These are phyloP conservation scores for Choloepus didactylus DNA, from an alignment of 2,797 vertebrate genomes.

Conservation along the genomic window DNA sequence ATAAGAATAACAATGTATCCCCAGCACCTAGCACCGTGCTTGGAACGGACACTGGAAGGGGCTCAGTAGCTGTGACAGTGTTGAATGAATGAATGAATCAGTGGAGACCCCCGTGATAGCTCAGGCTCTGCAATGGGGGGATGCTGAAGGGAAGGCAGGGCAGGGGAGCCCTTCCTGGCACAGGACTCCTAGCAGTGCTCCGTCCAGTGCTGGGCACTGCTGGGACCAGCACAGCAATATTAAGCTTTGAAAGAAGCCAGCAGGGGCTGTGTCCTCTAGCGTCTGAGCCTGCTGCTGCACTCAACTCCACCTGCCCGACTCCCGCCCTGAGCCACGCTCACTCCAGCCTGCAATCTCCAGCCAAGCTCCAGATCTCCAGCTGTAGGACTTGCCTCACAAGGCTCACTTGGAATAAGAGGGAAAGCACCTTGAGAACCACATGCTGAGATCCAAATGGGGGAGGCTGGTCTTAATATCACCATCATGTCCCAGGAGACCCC, in stretches of 20 bases:
- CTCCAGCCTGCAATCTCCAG: background rate
- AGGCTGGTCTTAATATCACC: background rate
- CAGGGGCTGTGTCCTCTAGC: background rate
- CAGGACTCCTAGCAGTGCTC: background rate
- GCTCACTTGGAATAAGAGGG: background rate
- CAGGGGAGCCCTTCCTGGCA: background rate
- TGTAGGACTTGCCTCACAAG: background rate
- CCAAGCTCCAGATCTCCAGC: background rate
- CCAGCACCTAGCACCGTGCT: background rate
- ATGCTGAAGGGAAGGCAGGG: background rate
- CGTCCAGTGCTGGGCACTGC: too few relatives aligned
- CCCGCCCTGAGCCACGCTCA: background rate
- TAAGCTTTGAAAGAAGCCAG: background rate
- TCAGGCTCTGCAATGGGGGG: background rate
- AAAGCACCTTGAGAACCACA: background rate
- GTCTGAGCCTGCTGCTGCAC: background rate
- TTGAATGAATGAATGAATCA: background rate
- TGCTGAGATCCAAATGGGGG: background rate
- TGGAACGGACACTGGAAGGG: background rate
- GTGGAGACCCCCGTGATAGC: fast-evolving
- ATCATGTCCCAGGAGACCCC: background rate
- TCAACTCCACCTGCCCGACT: background rate
- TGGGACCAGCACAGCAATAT: too few relatives aligned
- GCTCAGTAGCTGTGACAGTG: background rate
- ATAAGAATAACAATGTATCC: background rate